Evolutionary conservation across 1,140 invertebrate species (phyloP).

Genomic region (Cotesia chilonis): DNA sequence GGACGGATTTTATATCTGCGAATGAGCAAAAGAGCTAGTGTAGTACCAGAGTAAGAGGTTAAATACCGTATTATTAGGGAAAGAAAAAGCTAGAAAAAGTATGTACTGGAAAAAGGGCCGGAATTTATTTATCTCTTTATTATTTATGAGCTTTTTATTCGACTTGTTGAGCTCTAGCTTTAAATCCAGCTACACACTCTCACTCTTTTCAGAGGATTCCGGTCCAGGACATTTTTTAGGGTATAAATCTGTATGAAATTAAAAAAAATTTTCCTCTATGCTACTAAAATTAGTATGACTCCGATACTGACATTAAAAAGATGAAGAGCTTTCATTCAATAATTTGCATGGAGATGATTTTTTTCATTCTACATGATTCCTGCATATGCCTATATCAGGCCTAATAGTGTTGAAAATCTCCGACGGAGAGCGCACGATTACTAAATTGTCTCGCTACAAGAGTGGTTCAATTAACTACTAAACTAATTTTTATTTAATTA

Average conservation of each 20-base stretch:
- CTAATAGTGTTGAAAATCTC: no score
- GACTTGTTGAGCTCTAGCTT: conserved; percentile 63
- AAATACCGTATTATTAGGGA: conserved; percentile 41
- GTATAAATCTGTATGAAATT: conserved; percentile 26
- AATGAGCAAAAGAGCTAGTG: no score
- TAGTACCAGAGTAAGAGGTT: conserved; percentile 30
- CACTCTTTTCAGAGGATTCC: conserved; percentile 31
- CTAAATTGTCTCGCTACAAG: no score
- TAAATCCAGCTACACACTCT: conserved; percentile 37
- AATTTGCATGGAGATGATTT: no score
- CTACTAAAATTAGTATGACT: no score
- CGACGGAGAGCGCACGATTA: no score
- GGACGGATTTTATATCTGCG: background rate
- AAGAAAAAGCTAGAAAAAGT: conserved; percentile 35
- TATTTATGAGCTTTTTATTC: conserved; percentile 69
- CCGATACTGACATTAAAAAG: no score
- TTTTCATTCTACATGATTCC: no score
- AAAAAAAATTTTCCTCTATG: background rate
- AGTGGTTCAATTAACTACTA: no score
- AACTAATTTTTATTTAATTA: no score
- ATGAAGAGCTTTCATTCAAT: no score
- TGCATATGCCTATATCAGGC: no score
- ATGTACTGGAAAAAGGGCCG: conserved; percentile 40
- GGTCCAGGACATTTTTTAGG: conserved; percentile 33
- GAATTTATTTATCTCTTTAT: conserved; percentile 52